phyloP scores from a whole-genome alignment of 2,113 vertebrate genomes.

The Alethe castanea region DNA sequence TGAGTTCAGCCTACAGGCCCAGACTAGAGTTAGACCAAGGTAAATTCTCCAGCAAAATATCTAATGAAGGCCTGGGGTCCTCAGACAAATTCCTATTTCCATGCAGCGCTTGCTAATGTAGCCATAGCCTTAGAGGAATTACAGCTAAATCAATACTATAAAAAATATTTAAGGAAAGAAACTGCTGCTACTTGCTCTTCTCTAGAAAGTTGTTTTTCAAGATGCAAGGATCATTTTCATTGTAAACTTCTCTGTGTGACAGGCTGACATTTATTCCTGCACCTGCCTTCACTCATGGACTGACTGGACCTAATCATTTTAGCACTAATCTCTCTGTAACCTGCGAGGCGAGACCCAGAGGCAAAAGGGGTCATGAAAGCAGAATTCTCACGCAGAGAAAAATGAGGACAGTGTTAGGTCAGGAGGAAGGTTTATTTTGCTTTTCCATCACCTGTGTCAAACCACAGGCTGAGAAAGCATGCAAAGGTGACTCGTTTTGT shows the following conservation, averaged over 20 bases:
- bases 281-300: background rate
- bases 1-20: background rate
- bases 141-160: background rate
- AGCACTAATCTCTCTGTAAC: background rate
- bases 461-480: background rate
- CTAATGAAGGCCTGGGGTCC: background rate
- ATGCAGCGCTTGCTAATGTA: background rate
- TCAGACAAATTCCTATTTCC: background rate
- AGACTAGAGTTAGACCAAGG: background rate
- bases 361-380: background rate
- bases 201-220: background rate
- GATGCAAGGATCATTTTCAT: background rate
- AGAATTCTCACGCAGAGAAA: background rate
- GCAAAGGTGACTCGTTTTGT: background rate
- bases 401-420: background rate
- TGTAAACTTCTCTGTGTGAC: background rate
- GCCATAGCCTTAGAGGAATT: background rate
- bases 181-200: background rate
- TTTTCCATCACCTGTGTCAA: background rate
- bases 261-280: conserved; percentile 1
- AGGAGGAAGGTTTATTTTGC: background rate
- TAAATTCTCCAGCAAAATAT: background rate
- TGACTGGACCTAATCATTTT: conserved; percentile 6
- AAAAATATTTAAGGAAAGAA: background rate
- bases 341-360: background rate